A percentile compares a stretch with the other conserved stretches of the same genome.
phyloP scores from a whole-genome alignment of 2,113 vertebrate species.

The Semnornis frantzii region DNA sequence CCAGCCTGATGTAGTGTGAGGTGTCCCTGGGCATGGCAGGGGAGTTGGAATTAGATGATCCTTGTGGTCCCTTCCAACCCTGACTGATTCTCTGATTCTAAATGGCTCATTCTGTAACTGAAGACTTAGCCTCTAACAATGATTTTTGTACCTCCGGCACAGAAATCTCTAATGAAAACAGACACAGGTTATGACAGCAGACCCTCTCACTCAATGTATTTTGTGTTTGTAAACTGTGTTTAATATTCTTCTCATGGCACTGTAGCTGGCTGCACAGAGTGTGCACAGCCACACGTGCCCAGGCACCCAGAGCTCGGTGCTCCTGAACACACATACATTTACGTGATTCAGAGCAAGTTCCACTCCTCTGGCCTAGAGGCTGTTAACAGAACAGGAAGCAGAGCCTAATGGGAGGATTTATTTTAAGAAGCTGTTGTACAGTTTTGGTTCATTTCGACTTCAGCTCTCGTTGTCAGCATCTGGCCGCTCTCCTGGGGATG shows the following conservation, averaged over 20 bases:
- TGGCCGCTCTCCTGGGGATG: background rate
- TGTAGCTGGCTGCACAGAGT: background rate
- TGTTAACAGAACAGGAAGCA: conserved; percentile 37
- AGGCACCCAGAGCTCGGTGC: background rate
- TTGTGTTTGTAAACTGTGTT: background rate
- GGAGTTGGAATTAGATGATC: too few relatives aligned
- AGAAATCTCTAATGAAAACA: background rate
- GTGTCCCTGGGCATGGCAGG: too few relatives aligned
- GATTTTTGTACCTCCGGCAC: background rate
- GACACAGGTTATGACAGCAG: background rate
- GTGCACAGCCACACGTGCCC: background rate
- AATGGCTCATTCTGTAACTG: background rate
- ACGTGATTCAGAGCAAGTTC: background rate
- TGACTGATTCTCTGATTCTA: background rate
- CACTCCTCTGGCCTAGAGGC: background rate
- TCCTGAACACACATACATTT: background rate
- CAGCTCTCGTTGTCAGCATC: background rate
- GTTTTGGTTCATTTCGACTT: conserved; percentile 23
- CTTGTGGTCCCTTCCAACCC: too few relatives aligned
- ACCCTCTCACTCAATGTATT: background rate
- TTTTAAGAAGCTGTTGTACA: conserved; percentile 44
- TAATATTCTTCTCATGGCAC: background rate
- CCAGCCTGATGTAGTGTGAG: too few relatives aligned
- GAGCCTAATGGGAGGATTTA: background rate
- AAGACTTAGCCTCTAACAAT: background rate